Conservation (phyloP, 2,797 vertebrate genomes). For the Varecia variegata region DNA sequence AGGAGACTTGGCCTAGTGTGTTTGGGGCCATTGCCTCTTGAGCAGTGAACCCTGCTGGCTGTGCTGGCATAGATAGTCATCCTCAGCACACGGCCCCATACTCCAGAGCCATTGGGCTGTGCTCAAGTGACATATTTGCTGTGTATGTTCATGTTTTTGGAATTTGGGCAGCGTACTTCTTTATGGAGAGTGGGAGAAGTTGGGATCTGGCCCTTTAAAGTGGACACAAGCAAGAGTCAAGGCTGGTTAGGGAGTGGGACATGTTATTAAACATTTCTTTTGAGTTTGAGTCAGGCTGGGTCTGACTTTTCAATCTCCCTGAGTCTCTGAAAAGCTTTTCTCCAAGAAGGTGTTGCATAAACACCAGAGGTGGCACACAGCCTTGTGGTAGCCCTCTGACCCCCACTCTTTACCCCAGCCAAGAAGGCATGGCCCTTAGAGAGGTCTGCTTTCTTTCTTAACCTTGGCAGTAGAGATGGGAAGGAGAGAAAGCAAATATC, state of each 20-base stretch:
- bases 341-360: slow-evolving; percentile 13
- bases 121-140: neutral
- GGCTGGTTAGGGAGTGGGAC: neutral
- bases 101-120: neutral
- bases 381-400: neutral
- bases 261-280: slow-evolving; percentile 33
- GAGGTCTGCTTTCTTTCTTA: slow-evolving; percentile 43
- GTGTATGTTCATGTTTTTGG: neutral
- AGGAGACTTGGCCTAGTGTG: neutral
- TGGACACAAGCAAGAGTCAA: neutral
- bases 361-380: neutral
- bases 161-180: neutral
- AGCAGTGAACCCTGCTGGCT: neutral
- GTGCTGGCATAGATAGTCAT: neutral
- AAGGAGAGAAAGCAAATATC: slow-evolving; percentile 41
- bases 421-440: neutral
- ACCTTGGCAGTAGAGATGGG: neutral
- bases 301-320: slow-evolving; percentile 14
- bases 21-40: neutral
- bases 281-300: neutral
- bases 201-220: slow-evolving; percentile 28
- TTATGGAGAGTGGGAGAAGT: neutral
- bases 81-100: neutral
- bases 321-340: slow-evolving; percentile 37
- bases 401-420: neutral